Percentiles rank a stretch among this genome's conserved stretches.
phyloP scores from a whole-genome alignment of 2,113 vertebrate genomes.

The Nothobranchius furzeri region DNA sequence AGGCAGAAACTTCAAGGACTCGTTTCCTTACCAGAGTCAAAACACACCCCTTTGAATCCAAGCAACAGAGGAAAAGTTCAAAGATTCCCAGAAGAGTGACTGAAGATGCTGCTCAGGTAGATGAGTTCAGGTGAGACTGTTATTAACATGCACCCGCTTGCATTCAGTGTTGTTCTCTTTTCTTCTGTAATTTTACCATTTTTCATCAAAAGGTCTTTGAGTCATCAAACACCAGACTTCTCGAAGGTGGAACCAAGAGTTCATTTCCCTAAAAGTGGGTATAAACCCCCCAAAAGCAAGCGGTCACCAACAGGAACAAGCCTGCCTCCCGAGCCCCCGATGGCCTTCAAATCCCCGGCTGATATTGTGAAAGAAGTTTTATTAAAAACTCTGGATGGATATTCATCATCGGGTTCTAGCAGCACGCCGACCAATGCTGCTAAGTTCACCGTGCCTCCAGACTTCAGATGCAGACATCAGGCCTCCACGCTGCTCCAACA shows the following conservation, averaged over 20 bases:
- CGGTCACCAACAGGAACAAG: constrained; percentile 6
- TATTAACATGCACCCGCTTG: neutral
- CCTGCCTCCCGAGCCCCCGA: constrained; percentile 24
- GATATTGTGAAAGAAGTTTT: constrained; percentile 90
- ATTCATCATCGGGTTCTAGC: neutral
- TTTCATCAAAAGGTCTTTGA: constrained; percentile 76
- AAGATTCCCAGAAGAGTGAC: neutral
- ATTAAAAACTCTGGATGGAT: constrained; percentile 72
- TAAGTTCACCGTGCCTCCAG: constrained; percentile 74
- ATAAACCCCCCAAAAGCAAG: constrained; percentile 83
- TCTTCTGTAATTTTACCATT: neutral
- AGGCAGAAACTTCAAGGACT: neutral
- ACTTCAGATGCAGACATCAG: constrained; percentile 82
- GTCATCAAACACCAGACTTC: constrained; percentile 86
- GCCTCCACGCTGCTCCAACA: constrained; percentile 87
- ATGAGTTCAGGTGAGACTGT: constrained; percentile 57
- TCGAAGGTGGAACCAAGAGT: constrained; percentile 89
- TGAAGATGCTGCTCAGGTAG: constrained; percentile 8
- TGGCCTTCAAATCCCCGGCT: constrained; percentile 86
- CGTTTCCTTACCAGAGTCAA: neutral
- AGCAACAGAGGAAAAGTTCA: neutral
- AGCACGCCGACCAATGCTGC: neutral
- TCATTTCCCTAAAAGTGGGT: constrained; percentile 82
- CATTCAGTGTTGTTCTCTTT: neutral
- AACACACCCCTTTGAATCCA: neutral